Base-by-base conservation (phyloP, 2,888 invertebrate species). In the Danaus chrysippus region DNA sequence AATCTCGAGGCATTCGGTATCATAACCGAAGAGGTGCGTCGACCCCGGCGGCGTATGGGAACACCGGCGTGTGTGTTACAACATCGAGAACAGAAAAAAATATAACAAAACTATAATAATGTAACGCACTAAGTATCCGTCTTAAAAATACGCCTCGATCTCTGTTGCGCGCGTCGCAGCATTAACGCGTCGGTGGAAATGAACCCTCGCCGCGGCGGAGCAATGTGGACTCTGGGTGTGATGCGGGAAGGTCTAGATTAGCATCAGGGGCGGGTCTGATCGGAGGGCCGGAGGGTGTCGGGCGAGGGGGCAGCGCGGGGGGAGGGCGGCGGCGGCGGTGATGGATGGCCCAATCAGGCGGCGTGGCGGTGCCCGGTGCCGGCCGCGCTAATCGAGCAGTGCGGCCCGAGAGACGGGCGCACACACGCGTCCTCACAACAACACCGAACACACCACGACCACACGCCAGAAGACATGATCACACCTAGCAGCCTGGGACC, bases 271-370 rank as follows among this genome's bases (percentile, higher is more conserved):
- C 64, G 78, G 42, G 53, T 23, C 67, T 59, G 64, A 66, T 64
- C 65, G 64, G 65, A 63, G 68, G 62, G 67, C 71, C 74, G 71
- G 73, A 73, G 74, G 72, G 73, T 72, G 75, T 75, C 72, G 72
- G 76, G 74, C 75, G 78, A 81, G 81, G 83, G 73, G 23, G 23
- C 23, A 34, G 75, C 70, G 79, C 74, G 83, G 83, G 83, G 78
- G 85, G 79, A 73, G 83, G 83, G 83, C 77, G 85, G 83, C 81
- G 84, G 87, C 81, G 75, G 79, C 70, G 73, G 82, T 90, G 91
- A 91, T 92, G 91, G 92, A 92, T 92, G 92, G 92, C 90, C 91
- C 86, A 90, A 89, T 89, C 88, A 86, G 87, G 87, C 89, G 85
- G 86, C 87, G 84, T 79, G 87, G 83, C 85, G 85, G 86, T 82